Base-by-base conservation (phyloP, 2,797 vertebrate genomes). In the Distichodus sexfasciatus region DNA sequence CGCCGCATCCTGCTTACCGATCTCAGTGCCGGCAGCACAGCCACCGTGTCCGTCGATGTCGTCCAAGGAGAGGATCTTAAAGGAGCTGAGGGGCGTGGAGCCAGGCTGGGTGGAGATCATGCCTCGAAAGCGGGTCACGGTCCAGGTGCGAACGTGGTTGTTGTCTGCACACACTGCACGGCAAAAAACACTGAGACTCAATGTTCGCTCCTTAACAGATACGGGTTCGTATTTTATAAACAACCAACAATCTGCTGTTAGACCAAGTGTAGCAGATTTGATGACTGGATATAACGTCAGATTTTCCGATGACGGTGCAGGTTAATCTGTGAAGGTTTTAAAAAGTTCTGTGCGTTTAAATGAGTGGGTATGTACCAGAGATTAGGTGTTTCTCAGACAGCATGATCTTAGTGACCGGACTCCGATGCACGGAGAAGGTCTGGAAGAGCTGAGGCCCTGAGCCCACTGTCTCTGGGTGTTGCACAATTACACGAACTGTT, bases 71-170 rank as follows among this genome's bases (percentile, higher is more conserved):
- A 96, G 87, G 86, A 96, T 91, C 86, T 95, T 96, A 77, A 96
- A 96, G 66, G 95, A 96, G 28, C 94, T 93, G 21, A 96, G 90
- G 0, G 95, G 95, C 0, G 94, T 96, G 71, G 95, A 96, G 4
- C 95, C 94, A 0, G 94, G 95, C 88, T 96, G 94, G 0, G 94
- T 96, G 76, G 95, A 96, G 78, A 96, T 96, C 94, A 95, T 96
- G 28, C 95, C 95, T 8, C 95, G 86, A 86, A 96, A 96, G 0
- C 94, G 93, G 0, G 94, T 96, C 82, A 96, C 95, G 0, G 94
- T 96, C 95, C 95, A 96, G 0, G 95, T 96, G 6, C 95, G 86
- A 3, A 96, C 93, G 0, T 96, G 95, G 85, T 96, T 96, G 87
- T 94, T 96, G 77, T 96, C 95, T 0, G 93, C 93, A 35, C 94